These are phyloP conservation scores for Pogonomyrmex californicus DNA, from an alignment of 1,140 invertebrate species.

Conservation along the genomic window DNA sequence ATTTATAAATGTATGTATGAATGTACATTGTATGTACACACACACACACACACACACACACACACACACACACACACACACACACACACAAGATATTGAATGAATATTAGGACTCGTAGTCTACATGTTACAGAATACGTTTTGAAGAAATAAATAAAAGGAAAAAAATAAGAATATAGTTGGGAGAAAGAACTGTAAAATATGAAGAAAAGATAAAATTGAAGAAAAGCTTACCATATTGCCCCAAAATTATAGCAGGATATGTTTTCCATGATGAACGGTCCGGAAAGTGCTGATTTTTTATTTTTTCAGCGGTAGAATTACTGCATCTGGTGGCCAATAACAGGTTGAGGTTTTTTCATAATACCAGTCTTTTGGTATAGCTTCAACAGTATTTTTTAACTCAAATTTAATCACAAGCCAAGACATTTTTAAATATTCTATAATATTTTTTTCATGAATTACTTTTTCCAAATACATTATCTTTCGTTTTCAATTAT, in stretches of 20 bases:
- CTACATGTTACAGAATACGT: too few species aligned
- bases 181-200: too few species aligned
- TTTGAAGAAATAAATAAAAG: too few species aligned
- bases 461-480: background rate
- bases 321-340: background rate
- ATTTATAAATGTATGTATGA: too few species aligned
- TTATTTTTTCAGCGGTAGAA: background rate
- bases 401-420: slow-evolving; percentile 25
- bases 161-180: too few species aligned
- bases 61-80: too few species aligned
- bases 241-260: slow-evolving; percentile 19
- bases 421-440: slow-evolving; percentile 9
- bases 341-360: background rate
- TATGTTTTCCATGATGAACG: slow-evolving; percentile 36
- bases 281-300: slow-evolving; percentile 5
- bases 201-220: too few species aligned
- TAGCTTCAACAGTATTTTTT: slow-evolving; percentile 25
- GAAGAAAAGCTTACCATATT: slow-evolving; percentile 5
- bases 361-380: slow-evolving; percentile 24
- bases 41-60: too few species aligned
- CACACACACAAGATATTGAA: too few species aligned
- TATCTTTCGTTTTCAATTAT: background rate
- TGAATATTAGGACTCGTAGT: too few species aligned
- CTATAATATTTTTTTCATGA: background rate
- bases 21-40: too few species aligned